These are phyloP conservation scores for Cyclophora albipunctata DNA, from an alignment of 2,888 invertebrate species.

Conservation along the genomic window DNA sequence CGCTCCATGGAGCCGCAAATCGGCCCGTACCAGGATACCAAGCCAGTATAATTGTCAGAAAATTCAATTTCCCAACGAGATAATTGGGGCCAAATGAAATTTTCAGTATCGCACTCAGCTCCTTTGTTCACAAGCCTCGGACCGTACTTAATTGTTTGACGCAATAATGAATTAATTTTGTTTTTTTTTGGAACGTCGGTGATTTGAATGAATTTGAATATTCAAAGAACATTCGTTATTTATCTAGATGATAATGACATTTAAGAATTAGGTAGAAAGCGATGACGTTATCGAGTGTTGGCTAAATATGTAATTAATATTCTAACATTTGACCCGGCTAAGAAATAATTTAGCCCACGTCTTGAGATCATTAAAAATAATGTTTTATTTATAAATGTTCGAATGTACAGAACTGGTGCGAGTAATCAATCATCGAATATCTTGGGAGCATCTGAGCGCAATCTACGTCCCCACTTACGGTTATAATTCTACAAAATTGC, in stretches of 20 bases:
- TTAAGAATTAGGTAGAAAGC: conserved; percentile 18
- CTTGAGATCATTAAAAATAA: conserved; percentile 2
- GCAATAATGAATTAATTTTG: conserved; percentile 56
- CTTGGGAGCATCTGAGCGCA: conserved; percentile 43
- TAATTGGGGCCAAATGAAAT: conserved; percentile 69
- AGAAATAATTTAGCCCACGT: conserved; percentile 5
- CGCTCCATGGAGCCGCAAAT: conserved; percentile 48
- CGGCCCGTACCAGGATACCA: conserved; percentile 70
- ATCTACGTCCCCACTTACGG: conserved; percentile 52
- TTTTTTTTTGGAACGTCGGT: conserved; percentile 28
- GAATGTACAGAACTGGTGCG: conserved; percentile 17
- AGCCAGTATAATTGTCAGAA: conserved; percentile 57
- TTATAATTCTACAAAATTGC: conserved; percentile 67
- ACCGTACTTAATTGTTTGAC: conserved; percentile 56
- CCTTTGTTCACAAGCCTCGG: conserved; percentile 56
- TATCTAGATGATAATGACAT: conserved; percentile 16
- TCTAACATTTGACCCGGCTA: conserved; percentile 14
- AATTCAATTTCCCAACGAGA: conserved; percentile 64
- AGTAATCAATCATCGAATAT: conserved; percentile 55
- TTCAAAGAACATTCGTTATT: conserved; percentile 13
- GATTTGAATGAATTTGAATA: conserved; percentile 19
- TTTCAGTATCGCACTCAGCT: conserved; percentile 50
- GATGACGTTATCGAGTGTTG: conserved; percentile 6
- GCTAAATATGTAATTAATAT: conserved; percentile 13
- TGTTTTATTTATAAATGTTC: neutral